Evolutionary conservation across 2,113 vertebrate species (phyloP).

Genomic region (Casuarius casuarius): DNA sequence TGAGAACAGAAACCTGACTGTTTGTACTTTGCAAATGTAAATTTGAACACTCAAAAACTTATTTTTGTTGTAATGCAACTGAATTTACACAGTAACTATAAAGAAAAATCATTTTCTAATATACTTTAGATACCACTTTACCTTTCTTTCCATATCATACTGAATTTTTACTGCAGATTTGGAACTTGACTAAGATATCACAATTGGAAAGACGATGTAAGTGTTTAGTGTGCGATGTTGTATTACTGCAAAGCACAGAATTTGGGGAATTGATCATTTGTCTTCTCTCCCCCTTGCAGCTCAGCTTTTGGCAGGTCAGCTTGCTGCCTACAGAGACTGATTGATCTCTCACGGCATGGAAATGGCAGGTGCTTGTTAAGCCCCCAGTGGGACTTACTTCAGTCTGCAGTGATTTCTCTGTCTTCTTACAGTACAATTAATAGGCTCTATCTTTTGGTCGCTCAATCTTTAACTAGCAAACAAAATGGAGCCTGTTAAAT

Average conservation of each 20-base stretch:
- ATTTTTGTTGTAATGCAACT: neutral
- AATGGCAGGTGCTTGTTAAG: slow-evolving; percentile 62
- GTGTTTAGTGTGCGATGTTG: neutral
- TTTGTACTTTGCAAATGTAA: neutral
- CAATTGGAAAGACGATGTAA: neutral
- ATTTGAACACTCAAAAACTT: neutral
- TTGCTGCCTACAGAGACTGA: slow-evolving; percentile 34
- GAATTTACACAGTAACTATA: neutral
- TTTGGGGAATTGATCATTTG: slow-evolving; percentile 58
- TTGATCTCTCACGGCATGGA: slow-evolving; percentile 35
- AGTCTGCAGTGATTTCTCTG: slow-evolving; percentile 8
- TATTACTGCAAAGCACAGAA: slow-evolving; percentile 13
- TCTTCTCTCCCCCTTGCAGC: slow-evolving; percentile 11
- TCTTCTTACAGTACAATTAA: neutral
- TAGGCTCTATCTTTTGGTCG: neutral
- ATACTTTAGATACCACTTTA: neutral
- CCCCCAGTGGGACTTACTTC: slow-evolving; percentile 19
- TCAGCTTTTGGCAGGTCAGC: slow-evolving; percentile 45
- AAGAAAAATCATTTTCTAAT: neutral
- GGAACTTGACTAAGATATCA: neutral
- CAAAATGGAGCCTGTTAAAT: slow-evolving; percentile 6
- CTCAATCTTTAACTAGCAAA: slow-evolving; percentile 1
- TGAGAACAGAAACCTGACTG: neutral
- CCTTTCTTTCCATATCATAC: neutral
- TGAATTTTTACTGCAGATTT: neutral